Base-by-base conservation (phyloP, 2,888 invertebrate species). In the Leucophora obtusa region DNA sequence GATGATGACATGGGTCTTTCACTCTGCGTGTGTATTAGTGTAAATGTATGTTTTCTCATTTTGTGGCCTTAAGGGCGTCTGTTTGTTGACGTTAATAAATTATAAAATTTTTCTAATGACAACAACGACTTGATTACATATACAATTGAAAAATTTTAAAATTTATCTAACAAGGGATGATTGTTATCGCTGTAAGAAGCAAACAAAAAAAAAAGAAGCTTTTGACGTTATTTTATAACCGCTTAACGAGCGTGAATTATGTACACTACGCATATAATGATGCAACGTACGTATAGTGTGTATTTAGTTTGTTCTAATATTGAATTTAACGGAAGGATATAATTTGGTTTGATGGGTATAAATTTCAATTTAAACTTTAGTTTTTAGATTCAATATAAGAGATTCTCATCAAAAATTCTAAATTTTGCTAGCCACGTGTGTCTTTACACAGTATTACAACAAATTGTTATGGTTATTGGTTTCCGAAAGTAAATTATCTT, bases 51-150 rank as follows among this genome's bases (percentile, higher is more conserved):
- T 66, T 53, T 63, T 77, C 70, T 76, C 68, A 73, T 65, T 79
- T 79, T 82, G 79, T 76, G 82, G 75, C 76, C 78, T 78, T 82
- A 70, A 82, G 83, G 82, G 85, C 83, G 84, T 81, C 83, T 85
- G 84, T 85, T 84, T 88, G 88, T 88, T 88, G 88, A 88, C 87
- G 86, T 84, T 87, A 87, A 88, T 88, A 88, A 88, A 88, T 88
- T 88, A 88, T 87, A 88, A 88, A 87, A 87, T 85, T 72, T 86
- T 86, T 86, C 88, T 88, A 88, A 88, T 88, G 88, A 87, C 87
- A 87, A 79, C 73, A 70, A 66, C 38, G 69, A 62, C 76, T 77
- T 77, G 68, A 80, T 79, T 66, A 66, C 71, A 76, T 35, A 35
- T 21, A 63, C 59, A 60, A 63, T 58, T 59, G 14, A 21, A 77